Evolutionary conservation across 2,797 vertebrate genomes (phyloP), one percentile per base, ranked within the genome.

Genomic region (Serranus cabrilla): DNA sequence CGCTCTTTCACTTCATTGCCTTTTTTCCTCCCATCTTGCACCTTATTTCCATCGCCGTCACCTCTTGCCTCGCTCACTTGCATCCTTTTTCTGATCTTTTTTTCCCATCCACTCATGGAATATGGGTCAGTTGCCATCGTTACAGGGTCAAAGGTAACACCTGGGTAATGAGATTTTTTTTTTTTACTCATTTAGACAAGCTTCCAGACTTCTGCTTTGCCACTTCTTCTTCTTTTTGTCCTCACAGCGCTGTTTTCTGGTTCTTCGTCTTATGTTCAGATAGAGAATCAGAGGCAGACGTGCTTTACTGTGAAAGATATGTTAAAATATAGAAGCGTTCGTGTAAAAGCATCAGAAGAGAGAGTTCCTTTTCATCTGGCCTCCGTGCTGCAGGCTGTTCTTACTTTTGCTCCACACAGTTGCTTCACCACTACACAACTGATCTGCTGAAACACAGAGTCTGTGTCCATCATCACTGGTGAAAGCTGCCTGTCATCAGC

Each of bases 111-210:
- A 71, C 37, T 77, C 50, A 45, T 46, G 37, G 25, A 76, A 65
- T 69, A 61, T 68, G 34, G 67, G 18, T 69, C 55, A 5, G 76
- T 82, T 78, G 50, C 76, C 63, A 85, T 73, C 69, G 83, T 74
- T 20, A 76, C 70, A 0, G 40, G 81, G 82, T 79, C 70, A 86
- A 43, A 82, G 82, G 74, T 76, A 23, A 73, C 42, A 21, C 18
- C 13, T n/a, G 39, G 50, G 47, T 61, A 47, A 50, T 42, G 43
- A 27, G 23, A 40, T n/a, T 55, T 45, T 58, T 12, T 40, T 18
- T 31, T 27, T 45, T 27, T 27, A 0, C 2, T 37, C 11, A n/a
- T 39, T n/a, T 16, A 42, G 34, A 57, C 27, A 14, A 56, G 25
- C 18, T 21, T 64, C n/a, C 27, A 11, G 40, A 21, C 13, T 58